Evolutionary conservation across 2,888 invertebrate species (phyloP).

Genomic region (Mimas tiliae): DNA sequence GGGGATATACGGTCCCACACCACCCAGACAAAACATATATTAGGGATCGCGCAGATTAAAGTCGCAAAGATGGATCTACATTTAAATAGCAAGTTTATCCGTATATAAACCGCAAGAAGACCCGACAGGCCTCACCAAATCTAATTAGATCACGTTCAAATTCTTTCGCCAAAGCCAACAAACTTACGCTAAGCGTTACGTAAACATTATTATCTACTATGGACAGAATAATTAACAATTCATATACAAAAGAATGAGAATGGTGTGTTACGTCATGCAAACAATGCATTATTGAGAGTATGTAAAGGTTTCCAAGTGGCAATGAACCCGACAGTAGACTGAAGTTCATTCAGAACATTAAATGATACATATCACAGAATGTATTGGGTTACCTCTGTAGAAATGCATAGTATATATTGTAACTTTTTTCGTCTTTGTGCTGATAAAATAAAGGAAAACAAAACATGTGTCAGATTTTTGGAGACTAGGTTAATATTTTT

Average conservation of each 20-base stretch:
- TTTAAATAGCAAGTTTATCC: no score
- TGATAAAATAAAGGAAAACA: no score
- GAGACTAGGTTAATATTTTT: neutral
- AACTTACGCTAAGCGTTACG: slow-evolving; percentile 11
- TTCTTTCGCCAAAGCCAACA: slow-evolving; percentile 21
- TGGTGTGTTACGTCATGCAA: slow-evolving; percentile 53
- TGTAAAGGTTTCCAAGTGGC: slow-evolving; percentile 44
- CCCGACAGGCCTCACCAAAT: slow-evolving; percentile 10
- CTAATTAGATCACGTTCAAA: slow-evolving; percentile 24
- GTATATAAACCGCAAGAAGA: slow-evolving; percentile 2
- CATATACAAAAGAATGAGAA: slow-evolving; percentile 55
- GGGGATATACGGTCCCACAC: no score
- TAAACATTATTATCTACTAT: slow-evolving; percentile 48
- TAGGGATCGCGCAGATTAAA: no score
- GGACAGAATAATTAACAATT: slow-evolving; percentile 54
- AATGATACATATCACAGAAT: slow-evolving; percentile 4
- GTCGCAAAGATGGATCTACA: no score
- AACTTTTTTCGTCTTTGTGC: no score
- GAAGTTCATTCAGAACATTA: slow-evolving; percentile 36
- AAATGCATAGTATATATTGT: neutral
- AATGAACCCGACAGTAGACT: slow-evolving; percentile 51
- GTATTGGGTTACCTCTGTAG: neutral
- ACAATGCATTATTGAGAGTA: slow-evolving; percentile 45
- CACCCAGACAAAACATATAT: no score
- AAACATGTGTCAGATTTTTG: no score